Conservation (phyloP, 2,113 vertebrate genomes). For the Eretmochelys imbricata region DNA sequence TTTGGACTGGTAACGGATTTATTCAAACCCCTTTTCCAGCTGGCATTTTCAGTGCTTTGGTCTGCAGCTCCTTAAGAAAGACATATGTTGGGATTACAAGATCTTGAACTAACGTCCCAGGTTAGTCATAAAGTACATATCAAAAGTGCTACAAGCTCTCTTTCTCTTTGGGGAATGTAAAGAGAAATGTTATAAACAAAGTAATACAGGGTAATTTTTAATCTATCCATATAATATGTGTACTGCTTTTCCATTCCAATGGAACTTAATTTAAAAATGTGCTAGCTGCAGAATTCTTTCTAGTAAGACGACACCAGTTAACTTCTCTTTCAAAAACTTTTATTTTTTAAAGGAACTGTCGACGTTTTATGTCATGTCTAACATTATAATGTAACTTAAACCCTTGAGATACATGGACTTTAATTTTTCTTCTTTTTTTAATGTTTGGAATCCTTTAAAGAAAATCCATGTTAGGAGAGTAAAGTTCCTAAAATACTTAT, state of each 20-base stretch:
- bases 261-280: conserved; percentile 24
- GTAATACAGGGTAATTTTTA: conserved; percentile 41
- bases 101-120: conserved; percentile 35
- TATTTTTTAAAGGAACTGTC: not conserved
- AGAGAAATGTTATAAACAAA: conserved; percentile 53
- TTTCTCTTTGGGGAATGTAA: conserved; percentile 56
- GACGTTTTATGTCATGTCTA: not conserved
- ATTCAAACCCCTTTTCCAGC: conserved; percentile 38
- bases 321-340: not conserved
- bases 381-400: not conserved
- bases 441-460: not conserved
- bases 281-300: not conserved
- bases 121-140: conserved; percentile 67
- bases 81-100: conserved; percentile 61
- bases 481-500: not conserved
- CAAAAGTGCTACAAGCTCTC: conserved; percentile 65
- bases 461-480: not conserved
- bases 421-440: not conserved
- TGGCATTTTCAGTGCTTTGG: conserved; percentile 17
- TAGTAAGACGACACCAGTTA: not conserved
- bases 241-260: conserved; percentile 10
- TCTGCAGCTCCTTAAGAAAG: conserved; percentile 58
- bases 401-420: not conserved
- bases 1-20: conserved; percentile 15
- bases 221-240: not conserved